Conservation (phyloP, 1,140 invertebrate species). For the Drosophila chauvacae region DNA sequence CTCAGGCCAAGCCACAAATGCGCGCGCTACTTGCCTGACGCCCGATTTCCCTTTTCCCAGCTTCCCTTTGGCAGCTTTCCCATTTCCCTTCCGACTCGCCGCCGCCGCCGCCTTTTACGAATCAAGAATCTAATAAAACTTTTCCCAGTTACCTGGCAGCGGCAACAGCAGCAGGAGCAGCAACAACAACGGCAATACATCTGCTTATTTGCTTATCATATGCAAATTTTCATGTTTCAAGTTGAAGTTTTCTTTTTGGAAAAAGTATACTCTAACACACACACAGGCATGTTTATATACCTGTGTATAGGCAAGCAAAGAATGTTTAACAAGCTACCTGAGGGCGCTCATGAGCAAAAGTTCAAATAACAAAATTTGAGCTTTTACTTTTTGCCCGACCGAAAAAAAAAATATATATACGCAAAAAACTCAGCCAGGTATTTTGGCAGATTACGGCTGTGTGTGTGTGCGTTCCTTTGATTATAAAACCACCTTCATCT, state of each 20-base stretch:
- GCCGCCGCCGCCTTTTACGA: slow-evolving; percentile 29
- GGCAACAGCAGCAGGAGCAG: slow-evolving; percentile 17
- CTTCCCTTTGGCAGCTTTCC: slow-evolving; percentile 3
- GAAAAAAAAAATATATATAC: slow-evolving; percentile 24
- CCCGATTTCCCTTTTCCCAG: slow-evolving; percentile 6
- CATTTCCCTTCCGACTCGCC: neutral
- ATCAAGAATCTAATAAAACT: slow-evolving; percentile 82
- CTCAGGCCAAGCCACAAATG: slow-evolving; percentile 53
- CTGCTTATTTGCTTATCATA: slow-evolving; percentile 82
- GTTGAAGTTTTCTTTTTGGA: slow-evolving; percentile 67
- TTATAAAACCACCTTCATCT: slow-evolving; percentile 42
- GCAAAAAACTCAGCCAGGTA: slow-evolving; percentile 35
- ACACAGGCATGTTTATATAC: slow-evolving; percentile 14
- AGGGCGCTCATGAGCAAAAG: slow-evolving; percentile 68
- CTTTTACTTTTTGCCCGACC: slow-evolving; percentile 66
- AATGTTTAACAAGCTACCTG: slow-evolving; percentile 82
- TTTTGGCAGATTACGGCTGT: slow-evolving; percentile 34
- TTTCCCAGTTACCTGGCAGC: slow-evolving; percentile 66
- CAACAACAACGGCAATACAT: slow-evolving; percentile 42
- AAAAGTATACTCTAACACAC: slow-evolving; percentile 24
- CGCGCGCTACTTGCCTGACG: slow-evolving; percentile 28
- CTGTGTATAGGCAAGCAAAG: slow-evolving; percentile 57
- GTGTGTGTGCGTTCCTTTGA: slow-evolving; percentile 43
- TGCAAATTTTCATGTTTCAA: slow-evolving; percentile 80
- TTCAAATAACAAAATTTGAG: slow-evolving; percentile 79